Percentiles rank a stretch among this genome's conserved stretches.
Evolutionary conservation across 2,797 vertebrate genomes (phyloP).

Genomic region (Rhinophrynus dorsalis): DNA sequence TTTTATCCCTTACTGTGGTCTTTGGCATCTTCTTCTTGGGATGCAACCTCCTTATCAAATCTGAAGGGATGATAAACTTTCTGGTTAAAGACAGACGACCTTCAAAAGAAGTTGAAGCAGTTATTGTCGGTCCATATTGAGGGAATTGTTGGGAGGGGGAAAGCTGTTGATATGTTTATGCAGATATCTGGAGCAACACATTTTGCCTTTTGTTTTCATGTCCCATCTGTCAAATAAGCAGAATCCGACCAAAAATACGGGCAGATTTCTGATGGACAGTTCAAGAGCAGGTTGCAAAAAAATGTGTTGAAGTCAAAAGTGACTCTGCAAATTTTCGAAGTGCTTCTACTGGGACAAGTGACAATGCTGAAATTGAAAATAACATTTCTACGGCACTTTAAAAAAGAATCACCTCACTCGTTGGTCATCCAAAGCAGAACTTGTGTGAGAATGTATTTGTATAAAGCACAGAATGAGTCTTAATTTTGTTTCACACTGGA

Average conservation of each 20-base stretch:
- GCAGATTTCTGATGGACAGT: background rate
- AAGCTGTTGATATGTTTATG: background rate
- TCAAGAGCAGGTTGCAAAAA: background rate
- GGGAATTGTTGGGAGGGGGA: background rate
- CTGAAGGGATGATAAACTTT: constrained; percentile 99
- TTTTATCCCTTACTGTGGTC: constrained; percentile 93
- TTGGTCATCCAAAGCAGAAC: background rate
- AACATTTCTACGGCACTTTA: constrained; percentile 27
- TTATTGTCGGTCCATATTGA: constrained; percentile 90
- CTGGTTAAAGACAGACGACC: constrained; percentile 92
- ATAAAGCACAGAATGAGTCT: constrained; percentile 10
- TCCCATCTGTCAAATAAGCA: background rate
- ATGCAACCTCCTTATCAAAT: constrained; percentile 98
- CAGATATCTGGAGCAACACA: constrained; percentile 5
- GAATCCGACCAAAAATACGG: background rate
- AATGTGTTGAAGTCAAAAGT: background rate
- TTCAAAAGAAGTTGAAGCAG: constrained; percentile 92
- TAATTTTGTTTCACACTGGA: background rate
- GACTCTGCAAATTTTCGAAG: background rate
- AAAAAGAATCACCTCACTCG: background rate
- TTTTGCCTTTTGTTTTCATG: constrained; percentile 25
- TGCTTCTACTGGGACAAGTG: background rate
- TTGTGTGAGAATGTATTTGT: constrained; percentile 2
- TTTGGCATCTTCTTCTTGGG: constrained; percentile 98
- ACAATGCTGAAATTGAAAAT: background rate